These are phyloP conservation scores for Peucedramus taeniatus DNA, from an alignment of 2,113 vertebrate species.

Conservation along the genomic window DNA sequence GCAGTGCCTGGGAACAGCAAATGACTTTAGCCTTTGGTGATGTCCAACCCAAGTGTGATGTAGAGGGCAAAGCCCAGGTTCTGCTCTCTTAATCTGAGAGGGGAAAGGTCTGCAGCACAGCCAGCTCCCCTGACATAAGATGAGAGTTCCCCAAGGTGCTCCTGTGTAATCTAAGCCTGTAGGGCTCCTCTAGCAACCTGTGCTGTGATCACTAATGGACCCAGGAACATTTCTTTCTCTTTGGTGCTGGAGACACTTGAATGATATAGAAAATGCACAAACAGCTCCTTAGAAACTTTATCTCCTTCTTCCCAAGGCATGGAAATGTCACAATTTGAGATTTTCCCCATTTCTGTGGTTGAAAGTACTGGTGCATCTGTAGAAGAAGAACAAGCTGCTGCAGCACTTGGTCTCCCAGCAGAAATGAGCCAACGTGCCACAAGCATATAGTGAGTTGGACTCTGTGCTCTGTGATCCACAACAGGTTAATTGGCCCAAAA, in stretches of 20 bases:
- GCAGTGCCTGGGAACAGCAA: neutral
- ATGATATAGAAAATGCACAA: neutral
- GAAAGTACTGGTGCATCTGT: neutral
- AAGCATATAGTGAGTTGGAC: neutral
- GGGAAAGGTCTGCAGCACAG: neutral
- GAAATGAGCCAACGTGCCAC: neutral
- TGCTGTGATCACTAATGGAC: neutral
- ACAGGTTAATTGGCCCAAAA: neutral
- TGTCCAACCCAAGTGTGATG: neutral
- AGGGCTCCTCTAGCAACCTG: neutral
- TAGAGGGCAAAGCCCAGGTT: neutral
- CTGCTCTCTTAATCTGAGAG: neutral
- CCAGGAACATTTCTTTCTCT: neutral
- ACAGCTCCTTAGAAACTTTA: neutral
- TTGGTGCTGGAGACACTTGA: neutral
- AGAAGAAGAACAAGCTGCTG: neutral
- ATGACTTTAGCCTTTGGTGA: neutral
- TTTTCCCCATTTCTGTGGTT: neutral
- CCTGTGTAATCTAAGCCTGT: neutral
- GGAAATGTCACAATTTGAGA: neutral
- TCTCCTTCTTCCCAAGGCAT: neutral
- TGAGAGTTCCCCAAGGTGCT: neutral
- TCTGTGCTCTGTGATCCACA: neutral
- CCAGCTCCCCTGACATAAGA: neutral
- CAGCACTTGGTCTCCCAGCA: neutral